Conservation (phyloP, 2,113 vertebrate species). For the Dendrocopos noguchii region DNA sequence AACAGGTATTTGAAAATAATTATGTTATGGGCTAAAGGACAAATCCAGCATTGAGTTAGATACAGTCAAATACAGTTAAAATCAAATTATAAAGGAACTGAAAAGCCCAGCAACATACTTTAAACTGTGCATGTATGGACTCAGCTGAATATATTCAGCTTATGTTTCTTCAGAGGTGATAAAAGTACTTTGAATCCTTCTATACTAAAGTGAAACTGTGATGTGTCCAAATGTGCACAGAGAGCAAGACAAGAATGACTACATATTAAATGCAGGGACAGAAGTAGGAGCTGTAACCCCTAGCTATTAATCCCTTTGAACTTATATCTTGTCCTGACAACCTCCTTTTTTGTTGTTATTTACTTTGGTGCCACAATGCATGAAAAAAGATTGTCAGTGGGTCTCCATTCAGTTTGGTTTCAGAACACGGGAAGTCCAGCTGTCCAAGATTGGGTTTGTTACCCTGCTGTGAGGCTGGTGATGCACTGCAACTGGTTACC, state of each 20-base stretch:
- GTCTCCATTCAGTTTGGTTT: not conserved
- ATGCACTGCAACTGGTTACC: too few relatives aligned
- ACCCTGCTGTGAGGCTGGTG: not conserved
- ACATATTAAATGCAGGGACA: not conserved
- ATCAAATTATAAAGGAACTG: not conserved
- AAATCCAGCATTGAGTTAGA: not conserved
- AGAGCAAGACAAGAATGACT: not conserved
- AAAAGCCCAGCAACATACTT: not conserved
- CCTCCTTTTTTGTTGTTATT: not conserved
- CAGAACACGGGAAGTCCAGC: not conserved
- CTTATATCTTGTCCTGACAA: not conserved
- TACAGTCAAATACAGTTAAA: not conserved
- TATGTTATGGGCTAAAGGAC: not conserved
- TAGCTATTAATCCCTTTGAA: not conserved
- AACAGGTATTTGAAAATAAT: constrained; percentile 3
- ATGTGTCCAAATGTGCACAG: rapidly evolving
- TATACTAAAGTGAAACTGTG: not conserved
- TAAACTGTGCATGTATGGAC: not conserved
- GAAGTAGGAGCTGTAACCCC: not conserved
- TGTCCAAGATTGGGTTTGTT: not conserved
- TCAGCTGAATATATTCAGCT: not conserved
- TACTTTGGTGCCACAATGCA: not conserved
- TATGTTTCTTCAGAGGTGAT: not conserved
- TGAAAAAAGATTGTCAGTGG: not conserved
- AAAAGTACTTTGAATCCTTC: not conserved